Conservation (phyloP, 2,113 vertebrate genomes). For the Rhynchomys soricoides region DNA sequence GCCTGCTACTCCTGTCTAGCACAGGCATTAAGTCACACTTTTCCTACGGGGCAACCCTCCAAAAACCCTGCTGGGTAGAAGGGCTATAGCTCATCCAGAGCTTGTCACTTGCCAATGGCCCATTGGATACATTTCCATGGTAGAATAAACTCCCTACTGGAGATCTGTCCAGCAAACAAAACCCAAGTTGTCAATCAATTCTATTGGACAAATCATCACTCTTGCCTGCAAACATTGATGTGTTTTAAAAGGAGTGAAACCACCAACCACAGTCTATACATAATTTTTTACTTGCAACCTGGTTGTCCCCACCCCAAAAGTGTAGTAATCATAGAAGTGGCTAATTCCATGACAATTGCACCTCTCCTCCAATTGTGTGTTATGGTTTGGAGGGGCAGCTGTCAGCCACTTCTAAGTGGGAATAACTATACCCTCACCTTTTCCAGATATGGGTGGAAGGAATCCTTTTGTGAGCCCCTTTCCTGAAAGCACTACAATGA, state of each 20-base stretch:
- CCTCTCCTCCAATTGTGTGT: neutral
- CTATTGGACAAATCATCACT: neutral
- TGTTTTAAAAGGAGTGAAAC: neutral
- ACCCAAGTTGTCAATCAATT: neutral
- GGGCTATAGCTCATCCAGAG: neutral
- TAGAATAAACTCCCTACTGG: neutral
- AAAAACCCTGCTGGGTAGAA: neutral
- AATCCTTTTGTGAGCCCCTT: neutral
- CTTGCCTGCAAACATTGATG: neutral
- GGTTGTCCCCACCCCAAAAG: neutral
- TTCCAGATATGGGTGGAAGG: neutral
- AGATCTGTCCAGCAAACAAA: slow-evolving; percentile 5
- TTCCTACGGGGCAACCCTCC: neutral
- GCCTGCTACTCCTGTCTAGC: neutral
- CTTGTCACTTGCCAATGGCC: neutral
- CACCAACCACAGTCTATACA: neutral
- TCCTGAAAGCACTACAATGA: neutral
- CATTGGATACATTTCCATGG: slow-evolving; percentile 10
- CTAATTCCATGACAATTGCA: neutral
- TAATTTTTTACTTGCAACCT: neutral
- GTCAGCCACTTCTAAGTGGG: neutral
- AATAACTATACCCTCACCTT: neutral
- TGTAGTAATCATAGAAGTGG: neutral
- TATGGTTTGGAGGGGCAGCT: neutral
- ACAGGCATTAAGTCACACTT: neutral